A percentile compares a stretch with the other conserved stretches of the same genome.
Conservation (phyloP, 2,797 vertebrate species). For the Etheostoma perlongum region DNA sequence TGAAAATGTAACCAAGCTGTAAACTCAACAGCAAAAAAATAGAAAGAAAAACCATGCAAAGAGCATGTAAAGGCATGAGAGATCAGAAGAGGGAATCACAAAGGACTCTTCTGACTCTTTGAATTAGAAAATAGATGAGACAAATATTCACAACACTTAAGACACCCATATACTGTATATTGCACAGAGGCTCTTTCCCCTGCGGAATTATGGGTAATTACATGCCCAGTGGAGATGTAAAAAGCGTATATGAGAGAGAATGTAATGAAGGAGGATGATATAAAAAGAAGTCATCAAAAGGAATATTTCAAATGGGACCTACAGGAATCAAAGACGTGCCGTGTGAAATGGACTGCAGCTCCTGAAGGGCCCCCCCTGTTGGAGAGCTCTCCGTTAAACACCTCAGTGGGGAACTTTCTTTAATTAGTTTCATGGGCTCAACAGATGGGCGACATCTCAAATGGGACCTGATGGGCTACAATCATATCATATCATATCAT, state of each 20-base stretch:
- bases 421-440: conserved; percentile 36
- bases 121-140: conserved; percentile 78
- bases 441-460: conserved; percentile 15
- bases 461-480: neutral
- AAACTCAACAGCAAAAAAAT: conserved; percentile 71
- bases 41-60: conserved; percentile 35
- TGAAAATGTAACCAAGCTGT: conserved; percentile 43
- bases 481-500: neutral
- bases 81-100: conserved; percentile 63
- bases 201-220: conserved; percentile 75
- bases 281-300: conserved; percentile 71
- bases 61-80: conserved; percentile 53
- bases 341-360: conserved; percentile 38
- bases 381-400: conserved; percentile 17
- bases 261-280: conserved; percentile 64
- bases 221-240: conserved; percentile 72
- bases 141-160: conserved; percentile 76
- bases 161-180: conserved; percentile 49
- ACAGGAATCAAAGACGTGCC: conserved; percentile 55
- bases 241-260: conserved; percentile 63
- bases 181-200: conserved; percentile 54
- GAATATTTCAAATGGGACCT: conserved; percentile 72
- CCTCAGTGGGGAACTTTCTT: conserved; percentile 4
- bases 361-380: conserved; percentile 40
- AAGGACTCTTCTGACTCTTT: conserved; percentile 58